Conservation (phyloP, 1,140 invertebrate species). For the Drosophila kikkawai region DNA sequence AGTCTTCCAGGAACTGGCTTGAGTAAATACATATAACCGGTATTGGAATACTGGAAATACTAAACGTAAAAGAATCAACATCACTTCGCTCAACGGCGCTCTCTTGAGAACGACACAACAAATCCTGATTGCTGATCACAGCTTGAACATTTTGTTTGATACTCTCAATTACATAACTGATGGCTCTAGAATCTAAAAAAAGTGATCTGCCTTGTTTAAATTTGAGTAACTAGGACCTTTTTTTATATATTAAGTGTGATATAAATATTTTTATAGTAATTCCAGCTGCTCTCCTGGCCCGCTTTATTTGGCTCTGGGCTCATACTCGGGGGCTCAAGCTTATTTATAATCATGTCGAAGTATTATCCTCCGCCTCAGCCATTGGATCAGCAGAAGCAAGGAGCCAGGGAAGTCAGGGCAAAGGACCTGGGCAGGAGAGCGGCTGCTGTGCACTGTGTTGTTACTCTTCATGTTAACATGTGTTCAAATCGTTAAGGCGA, state of each 20-base stretch:
- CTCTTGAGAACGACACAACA: neutral
- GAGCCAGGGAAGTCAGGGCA: neutral
- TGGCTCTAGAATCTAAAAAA: neutral
- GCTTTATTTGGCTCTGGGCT: conserved; percentile 1
- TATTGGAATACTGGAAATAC: too few species aligned
- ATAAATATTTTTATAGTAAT: neutral
- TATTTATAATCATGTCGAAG: conserved; percentile 82
- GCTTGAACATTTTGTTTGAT: neutral
- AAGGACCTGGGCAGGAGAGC: conserved; percentile 27
- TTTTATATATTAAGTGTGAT: too few species aligned
- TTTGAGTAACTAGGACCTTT: too few species aligned
- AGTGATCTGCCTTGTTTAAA: neutral
- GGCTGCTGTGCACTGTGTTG: conserved; percentile 64
- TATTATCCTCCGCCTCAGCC: conserved; percentile 57
- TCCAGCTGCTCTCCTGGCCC: neutral
- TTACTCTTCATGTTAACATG: conserved; percentile 80
- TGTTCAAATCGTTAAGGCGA: conserved; percentile 83
- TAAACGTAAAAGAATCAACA: too few species aligned
- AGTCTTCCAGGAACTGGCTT: too few species aligned
- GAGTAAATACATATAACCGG: too few species aligned
- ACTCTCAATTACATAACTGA: neutral
- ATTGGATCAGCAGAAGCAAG: neutral
- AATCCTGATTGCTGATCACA: too few species aligned
- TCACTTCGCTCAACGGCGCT: neutral
- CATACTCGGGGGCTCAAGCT: conserved; percentile 35